Percentiles rank a stretch among this genome's conserved stretches.
Evolutionary conservation across 2,113 vertebrate species (phyloP).

Genomic region (Nyctibius bracteatus): DNA sequence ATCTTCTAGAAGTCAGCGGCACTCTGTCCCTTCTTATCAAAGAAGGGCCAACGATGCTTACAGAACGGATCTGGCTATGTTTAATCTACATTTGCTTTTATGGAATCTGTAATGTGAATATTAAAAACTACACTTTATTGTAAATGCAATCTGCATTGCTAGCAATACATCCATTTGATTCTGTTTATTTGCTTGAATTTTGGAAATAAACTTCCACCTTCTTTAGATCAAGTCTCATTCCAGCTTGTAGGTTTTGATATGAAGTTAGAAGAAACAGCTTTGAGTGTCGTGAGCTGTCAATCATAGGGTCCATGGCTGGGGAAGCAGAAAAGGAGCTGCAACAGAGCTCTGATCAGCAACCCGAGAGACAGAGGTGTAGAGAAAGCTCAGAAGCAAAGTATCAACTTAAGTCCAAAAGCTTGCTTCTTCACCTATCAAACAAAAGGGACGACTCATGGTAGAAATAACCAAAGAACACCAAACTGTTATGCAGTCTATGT

Average conservation of each 20-base stretch:
- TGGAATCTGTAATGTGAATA: background rate
- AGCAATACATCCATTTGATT: background rate
- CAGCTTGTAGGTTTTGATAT: background rate
- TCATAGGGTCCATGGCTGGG: background rate
- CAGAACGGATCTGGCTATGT: background rate
- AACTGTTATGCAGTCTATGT: background rate
- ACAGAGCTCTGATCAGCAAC: background rate
- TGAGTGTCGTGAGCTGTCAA: background rate
- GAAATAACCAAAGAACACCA: background rate
- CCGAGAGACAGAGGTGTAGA: background rate
- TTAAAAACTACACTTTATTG: background rate
- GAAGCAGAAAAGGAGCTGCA: background rate
- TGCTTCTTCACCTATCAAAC: background rate
- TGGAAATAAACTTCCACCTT: background rate
- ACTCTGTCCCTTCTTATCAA: background rate
- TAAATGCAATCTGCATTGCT: background rate
- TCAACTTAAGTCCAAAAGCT: background rate
- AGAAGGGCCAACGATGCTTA: background rate
- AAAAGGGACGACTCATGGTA: background rate
- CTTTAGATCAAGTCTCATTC: background rate
- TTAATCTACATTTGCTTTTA: background rate
- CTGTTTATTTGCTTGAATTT: background rate
- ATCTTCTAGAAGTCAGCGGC: background rate
- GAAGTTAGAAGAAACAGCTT: background rate
- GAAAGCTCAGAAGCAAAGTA: background rate